These are phyloP conservation scores for Lacanobia oleracea DNA, from an alignment of 2,888 invertebrate genomes.

Conservation along the genomic window DNA sequence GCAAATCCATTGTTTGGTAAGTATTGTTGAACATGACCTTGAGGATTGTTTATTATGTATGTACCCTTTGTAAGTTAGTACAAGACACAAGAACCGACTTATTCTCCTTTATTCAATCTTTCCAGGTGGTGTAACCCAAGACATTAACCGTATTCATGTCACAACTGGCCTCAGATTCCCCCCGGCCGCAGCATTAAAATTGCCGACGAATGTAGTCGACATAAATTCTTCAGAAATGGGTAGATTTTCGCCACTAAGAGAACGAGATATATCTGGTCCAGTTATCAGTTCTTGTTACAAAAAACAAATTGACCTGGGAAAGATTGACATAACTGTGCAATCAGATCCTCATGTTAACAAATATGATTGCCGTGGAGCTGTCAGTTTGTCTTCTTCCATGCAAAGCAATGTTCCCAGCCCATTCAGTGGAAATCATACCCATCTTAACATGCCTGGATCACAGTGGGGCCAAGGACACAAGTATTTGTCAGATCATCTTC, in stretches of 20 bases:
- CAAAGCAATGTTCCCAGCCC: constrained; percentile 94
- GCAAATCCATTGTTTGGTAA: constrained; percentile 62
- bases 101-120: constrained; percentile 38
- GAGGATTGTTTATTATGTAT: constrained; percentile 33
- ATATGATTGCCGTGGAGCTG: constrained; percentile 92
- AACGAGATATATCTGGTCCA: constrained; percentile 92
- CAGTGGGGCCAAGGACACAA: constrained; percentile 93
- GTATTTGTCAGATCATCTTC: constrained; percentile 93
- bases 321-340: constrained; percentile 81
- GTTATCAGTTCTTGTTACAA: constrained; percentile 88
- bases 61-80: not conserved
- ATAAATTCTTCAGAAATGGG: constrained; percentile 92
- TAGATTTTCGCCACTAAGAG: constrained; percentile 92
- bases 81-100: constrained; percentile 5
- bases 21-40: constrained; percentile 45
- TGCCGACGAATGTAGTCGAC: constrained; percentile 92
- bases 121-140: constrained; percentile 76
- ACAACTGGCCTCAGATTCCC: constrained; percentile 88
- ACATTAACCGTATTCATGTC: constrained; percentile 88
- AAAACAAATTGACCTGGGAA: constrained; percentile 72
- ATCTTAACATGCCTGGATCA: constrained; percentile 94
- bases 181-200: constrained; percentile 87
- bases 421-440: constrained; percentile 91
- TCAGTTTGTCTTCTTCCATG: constrained; percentile 93
- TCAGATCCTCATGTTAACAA: constrained; percentile 91